Percentiles rank a stretch among this genome's conserved stretches.
Evolutionary conservation across 2,797 vertebrate genomes (phyloP).

Genomic region (Phaenicophaeus curvirostris): DNA sequence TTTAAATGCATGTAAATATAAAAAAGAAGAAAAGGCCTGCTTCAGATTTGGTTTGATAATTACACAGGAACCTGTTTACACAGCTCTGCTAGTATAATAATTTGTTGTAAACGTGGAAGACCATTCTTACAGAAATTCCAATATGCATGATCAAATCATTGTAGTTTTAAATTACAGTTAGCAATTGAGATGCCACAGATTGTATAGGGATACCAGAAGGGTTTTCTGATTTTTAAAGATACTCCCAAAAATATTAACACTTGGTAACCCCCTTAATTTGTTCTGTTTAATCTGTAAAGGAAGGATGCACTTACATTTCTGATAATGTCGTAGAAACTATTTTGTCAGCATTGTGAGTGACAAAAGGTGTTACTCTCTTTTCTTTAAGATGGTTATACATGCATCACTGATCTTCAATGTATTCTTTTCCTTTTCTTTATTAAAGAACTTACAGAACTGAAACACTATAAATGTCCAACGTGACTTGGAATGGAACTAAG

Average conservation of each 20-base stretch:
- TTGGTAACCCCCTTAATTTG: neutral
- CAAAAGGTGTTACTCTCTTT: neutral
- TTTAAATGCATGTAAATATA: neutral
- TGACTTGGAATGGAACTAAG: neutral
- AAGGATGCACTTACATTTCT: neutral
- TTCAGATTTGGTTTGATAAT: neutral
- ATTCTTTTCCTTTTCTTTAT: neutral
- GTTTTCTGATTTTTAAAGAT: neutral
- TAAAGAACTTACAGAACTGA: neutral
- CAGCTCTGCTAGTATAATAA: neutral
- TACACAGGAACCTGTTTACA: neutral
- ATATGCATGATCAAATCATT: neutral
- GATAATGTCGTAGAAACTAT: neutral
- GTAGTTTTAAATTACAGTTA: neutral
- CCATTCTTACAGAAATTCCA: neutral
- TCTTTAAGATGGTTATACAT: neutral
- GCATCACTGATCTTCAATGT: neutral
- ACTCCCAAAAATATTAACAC: accelerated
- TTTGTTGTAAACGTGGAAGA: neutral
- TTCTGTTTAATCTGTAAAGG: neutral
- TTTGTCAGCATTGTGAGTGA: neutral
- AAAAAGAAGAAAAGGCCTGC: neutral
- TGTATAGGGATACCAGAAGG: neutral
- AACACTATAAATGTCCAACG: neutral
- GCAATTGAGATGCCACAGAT: neutral